Conservation (phyloP, 2,113 vertebrate genomes). For the Anoplopoma fimbria region DNA sequence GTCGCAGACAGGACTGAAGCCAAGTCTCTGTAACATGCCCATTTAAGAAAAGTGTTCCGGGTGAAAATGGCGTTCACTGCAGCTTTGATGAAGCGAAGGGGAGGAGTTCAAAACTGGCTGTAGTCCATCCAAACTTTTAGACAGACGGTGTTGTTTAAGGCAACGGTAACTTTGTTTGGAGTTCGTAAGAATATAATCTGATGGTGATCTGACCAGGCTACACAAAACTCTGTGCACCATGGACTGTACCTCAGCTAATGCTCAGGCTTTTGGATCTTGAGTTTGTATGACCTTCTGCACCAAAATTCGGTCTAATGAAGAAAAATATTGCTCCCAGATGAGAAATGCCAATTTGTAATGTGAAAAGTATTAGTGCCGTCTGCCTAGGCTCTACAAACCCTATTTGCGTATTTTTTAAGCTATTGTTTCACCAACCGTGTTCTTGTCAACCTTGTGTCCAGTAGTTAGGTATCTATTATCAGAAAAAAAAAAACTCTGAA, state of each 20-base stretch:
- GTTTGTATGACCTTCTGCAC: neutral
- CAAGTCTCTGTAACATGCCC: slow-evolving; percentile 7
- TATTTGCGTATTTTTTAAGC: neutral
- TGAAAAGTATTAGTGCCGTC: neutral
- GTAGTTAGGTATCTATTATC: neutral
- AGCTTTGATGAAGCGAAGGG: neutral
- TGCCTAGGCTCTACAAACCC: neutral
- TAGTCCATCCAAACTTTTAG: neutral
- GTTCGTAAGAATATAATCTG: slow-evolving; percentile 1
- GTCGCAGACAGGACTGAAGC: neutral
- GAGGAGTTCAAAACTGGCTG: neutral
- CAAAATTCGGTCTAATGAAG: neutral
- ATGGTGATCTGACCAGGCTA: neutral
- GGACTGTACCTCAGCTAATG: neutral
- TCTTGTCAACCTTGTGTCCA: neutral
- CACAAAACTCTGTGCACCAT: neutral
- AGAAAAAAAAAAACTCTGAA: neutral
- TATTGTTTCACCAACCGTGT: neutral
- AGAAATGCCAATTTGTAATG: slow-evolving; percentile 2
- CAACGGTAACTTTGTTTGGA: slow-evolving; percentile 2
- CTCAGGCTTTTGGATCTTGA: neutral
- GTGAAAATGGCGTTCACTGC: neutral
- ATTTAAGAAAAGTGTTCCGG: neutral
- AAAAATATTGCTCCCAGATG: too few relatives aligned
- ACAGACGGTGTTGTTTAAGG: neutral